phyloP scores from a whole-genome alignment of 92 coral and sea anemone genomes.

The Isaurus tuberculatus region DNA sequence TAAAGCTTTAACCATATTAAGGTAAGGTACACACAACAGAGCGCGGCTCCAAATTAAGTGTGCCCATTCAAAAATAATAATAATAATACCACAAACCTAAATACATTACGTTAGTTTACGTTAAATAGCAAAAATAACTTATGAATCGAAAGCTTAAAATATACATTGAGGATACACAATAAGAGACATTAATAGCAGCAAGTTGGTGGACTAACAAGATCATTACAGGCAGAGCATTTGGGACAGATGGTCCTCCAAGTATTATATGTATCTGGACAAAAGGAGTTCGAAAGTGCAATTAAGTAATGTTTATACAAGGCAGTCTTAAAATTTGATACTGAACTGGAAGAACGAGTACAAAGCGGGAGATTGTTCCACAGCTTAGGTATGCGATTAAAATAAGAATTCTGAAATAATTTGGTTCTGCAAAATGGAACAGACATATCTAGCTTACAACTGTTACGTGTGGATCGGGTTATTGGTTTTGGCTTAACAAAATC shows the following conservation, averaged over 20 bases:
- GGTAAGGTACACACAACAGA: no score
- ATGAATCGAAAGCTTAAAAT: no score
- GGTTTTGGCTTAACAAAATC: conserved; percentile 9
- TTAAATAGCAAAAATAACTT: no score
- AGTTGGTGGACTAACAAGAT: no score
- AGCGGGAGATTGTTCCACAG: conserved; percentile 16
- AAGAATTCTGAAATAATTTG: conserved; percentile 18
- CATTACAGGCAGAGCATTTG: no score
- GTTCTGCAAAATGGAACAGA: conserved; percentile 19
- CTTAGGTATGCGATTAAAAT: conserved; percentile 17
- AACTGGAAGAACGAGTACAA: conserved; percentile 15
- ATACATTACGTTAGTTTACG: no score
- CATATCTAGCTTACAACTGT: conserved; percentile 12
- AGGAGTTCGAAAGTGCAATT: neutral
- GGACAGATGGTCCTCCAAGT: neutral
- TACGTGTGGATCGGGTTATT: conserved; percentile 22
- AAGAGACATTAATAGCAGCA: no score
- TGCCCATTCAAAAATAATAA: no score
- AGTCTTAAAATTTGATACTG: conserved; percentile 2
- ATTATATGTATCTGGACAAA: neutral
- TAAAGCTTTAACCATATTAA: no score
- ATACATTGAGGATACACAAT: no score
- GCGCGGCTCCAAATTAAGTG: neutral
- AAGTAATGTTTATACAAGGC: conserved; percentile 9
- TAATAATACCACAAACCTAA: no score